Percentiles rank a stretch among this genome's conserved stretches.
phyloP scores from a whole-genome alignment of 2,113 vertebrate species.

The Tachysurus vachellii region DNA sequence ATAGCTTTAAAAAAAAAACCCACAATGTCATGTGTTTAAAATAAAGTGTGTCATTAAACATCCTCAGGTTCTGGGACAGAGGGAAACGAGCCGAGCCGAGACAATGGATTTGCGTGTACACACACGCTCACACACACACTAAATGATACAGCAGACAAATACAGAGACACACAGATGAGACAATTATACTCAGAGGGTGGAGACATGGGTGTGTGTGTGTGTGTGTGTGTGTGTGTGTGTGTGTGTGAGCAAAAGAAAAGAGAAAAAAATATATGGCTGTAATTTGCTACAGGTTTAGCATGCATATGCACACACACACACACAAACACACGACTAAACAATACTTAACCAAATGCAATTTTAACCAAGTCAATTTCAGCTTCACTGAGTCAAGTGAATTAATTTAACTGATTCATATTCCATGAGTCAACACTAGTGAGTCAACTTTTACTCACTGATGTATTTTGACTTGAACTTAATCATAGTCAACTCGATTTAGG shows the following conservation, averaged over 20 bases:
- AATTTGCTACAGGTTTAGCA: constrained; percentile 11
- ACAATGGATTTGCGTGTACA: background rate
- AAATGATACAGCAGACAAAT: background rate
- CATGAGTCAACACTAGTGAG: background rate
- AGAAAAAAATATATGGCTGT: background rate
- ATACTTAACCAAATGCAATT: background rate
- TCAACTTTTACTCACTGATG: too few relatives aligned
- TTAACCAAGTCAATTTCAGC: background rate
- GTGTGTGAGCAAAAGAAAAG: background rate
- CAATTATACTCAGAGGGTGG: constrained; percentile 14
- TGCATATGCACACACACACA: too few relatives aligned
- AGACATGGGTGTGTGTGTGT: background rate
- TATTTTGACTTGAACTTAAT: too few relatives aligned
- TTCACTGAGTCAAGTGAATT: background rate
- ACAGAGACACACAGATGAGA: background rate
- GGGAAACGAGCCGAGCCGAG: background rate
- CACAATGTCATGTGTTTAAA: constrained; percentile 36
- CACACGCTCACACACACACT: background rate
- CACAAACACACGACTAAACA: background rate
- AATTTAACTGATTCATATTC: background rate
- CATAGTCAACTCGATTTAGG: background rate
- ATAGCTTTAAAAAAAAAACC: background rate
- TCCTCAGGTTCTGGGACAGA: background rate
- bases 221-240: background rate
- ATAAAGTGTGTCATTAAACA: constrained; percentile 18